Percentiles rank a stretch among this genome's conserved stretches.
These are phyloP conservation scores for Enteromius mattozi DNA, from an alignment of 2,797 vertebrate genomes.

Conservation along the genomic window DNA sequence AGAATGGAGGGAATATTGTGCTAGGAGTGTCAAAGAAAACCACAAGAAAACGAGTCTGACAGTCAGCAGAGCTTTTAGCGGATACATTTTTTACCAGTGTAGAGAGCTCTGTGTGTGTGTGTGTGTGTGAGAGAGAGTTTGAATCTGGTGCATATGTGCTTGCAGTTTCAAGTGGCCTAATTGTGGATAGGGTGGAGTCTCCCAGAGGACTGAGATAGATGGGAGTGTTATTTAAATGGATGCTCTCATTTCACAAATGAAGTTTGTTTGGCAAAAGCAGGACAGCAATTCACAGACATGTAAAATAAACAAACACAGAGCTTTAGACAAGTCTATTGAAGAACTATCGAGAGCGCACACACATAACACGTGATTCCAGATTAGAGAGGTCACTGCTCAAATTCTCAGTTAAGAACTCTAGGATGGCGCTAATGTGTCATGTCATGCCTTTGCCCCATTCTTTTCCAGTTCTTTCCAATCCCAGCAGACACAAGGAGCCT, in stretches of 20 bases:
- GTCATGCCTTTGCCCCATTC: not conserved
- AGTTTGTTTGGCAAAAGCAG: conserved; percentile 23
- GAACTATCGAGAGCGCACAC: not conserved
- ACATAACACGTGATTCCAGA: not conserved
- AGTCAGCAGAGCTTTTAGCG: not conserved
- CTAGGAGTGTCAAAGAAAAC: not conserved
- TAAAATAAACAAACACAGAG: conserved; percentile 16
- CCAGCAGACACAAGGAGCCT: conserved; percentile 10
- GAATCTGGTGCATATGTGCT: conserved; percentile 29
- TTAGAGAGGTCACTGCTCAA: conserved; percentile 28
- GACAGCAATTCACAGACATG: conserved; percentile 1
- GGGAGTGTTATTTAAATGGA: conserved; percentile 28
- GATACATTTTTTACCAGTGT: conserved; percentile 2
- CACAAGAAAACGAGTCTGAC: not conserved
- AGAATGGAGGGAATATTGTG: not conserved
- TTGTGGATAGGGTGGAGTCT: conserved; percentile 13
- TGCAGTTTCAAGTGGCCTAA: conserved; percentile 40
- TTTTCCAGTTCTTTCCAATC: conserved; percentile 20
- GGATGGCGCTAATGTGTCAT: conserved; percentile 4
- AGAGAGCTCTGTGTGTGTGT: conserved; percentile 1
- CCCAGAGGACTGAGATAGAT: conserved; percentile 15
- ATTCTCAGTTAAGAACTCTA: not conserved
- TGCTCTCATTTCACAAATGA: conserved; percentile 34
- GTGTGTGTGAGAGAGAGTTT: not conserved
- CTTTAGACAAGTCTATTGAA: not conserved